These are phyloP conservation scores for Atherinomorus stipes DNA, from an alignment of 2,113 vertebrate species.

Conservation along the genomic window DNA sequence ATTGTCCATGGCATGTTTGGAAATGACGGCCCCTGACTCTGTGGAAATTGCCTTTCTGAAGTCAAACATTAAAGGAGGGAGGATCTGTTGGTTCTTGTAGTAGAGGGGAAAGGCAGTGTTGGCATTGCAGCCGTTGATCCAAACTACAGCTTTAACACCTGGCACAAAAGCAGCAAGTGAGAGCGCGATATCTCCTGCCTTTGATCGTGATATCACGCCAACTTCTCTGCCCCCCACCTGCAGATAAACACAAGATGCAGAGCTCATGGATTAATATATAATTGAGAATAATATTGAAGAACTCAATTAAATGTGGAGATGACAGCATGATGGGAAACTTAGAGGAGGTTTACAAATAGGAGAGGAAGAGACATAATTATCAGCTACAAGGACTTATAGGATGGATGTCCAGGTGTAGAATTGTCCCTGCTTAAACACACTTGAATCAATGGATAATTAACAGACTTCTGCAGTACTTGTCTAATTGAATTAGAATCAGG, in stretches of 20 bases:
- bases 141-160: constrained; percentile 11
- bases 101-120: background rate
- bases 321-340: too few relatives aligned
- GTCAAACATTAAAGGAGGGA: constrained; percentile 8
- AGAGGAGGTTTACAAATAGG: too few relatives aligned
- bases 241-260: background rate
- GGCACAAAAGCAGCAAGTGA: constrained; percentile 33
- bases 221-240: constrained; percentile 45
- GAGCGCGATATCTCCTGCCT: constrained; percentile 42
- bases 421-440: too few relatives aligned
- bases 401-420: too few relatives aligned
- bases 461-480: too few relatives aligned
- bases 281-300: too few relatives aligned
- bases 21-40: constrained; percentile 2
- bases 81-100: constrained; percentile 17
- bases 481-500: too few relatives aligned
- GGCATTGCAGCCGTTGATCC: constrained; percentile 21
- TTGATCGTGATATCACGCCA: constrained; percentile 48
- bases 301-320: too few relatives aligned
- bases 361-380: too few relatives aligned
- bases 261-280: too few relatives aligned
- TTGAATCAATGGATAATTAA: too few relatives aligned
- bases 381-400: too few relatives aligned
- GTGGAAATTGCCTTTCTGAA: constrained; percentile 8
- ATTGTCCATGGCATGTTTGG: background rate